These are phyloP conservation scores for Ageneiosus marmoratus DNA, from an alignment of 2,113 vertebrate genomes.

Conservation along the genomic window DNA sequence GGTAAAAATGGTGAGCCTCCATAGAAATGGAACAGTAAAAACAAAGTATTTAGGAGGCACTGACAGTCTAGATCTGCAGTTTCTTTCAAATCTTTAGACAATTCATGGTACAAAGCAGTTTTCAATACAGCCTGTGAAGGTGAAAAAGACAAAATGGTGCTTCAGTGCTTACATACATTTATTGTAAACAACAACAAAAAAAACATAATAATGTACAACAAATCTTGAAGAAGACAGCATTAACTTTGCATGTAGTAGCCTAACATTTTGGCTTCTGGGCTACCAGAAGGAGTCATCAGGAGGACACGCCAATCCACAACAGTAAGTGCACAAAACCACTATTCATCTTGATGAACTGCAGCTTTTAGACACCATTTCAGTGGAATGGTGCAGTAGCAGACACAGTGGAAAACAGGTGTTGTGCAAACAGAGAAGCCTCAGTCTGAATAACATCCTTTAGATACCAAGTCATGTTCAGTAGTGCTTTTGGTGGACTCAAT, in stretches of 20 bases:
- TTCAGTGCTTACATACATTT: slow-evolving; percentile 76
- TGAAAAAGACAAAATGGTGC: slow-evolving; percentile 30
- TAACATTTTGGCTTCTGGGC: slow-evolving; percentile 71
- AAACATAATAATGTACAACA: slow-evolving; percentile 75
- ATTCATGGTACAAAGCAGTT: slow-evolving; percentile 30
- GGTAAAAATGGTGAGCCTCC: slow-evolving; percentile 23
- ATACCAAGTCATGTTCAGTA: slow-evolving; percentile 68
- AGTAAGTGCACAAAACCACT: slow-evolving; percentile 76
- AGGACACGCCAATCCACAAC: slow-evolving; percentile 74
- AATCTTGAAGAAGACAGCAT: slow-evolving; percentile 73
- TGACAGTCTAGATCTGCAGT: slow-evolving; percentile 37
- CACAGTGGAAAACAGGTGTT: slow-evolving; percentile 81
- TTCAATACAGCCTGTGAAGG: not conserved
- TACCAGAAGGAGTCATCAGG: slow-evolving; percentile 76
- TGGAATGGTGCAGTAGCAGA: slow-evolving; percentile 86
- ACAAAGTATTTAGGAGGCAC: slow-evolving; percentile 36
- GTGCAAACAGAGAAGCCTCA: slow-evolving; percentile 76
- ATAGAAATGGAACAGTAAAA: slow-evolving; percentile 41
- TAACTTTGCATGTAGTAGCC: slow-evolving; percentile 74
- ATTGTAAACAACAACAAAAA: slow-evolving; percentile 79
- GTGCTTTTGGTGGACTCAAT: slow-evolving; percentile 79
- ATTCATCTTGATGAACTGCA: slow-evolving; percentile 65
- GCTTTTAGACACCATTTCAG: slow-evolving; percentile 75
- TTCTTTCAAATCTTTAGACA: slow-evolving; percentile 13
- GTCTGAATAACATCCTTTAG: slow-evolving; percentile 70